Evolutionary conservation across 2,888 invertebrate species (phyloP), one percentile per base, ranked within the genome.

Genomic region (Rugalucina vietnamica): DNA sequence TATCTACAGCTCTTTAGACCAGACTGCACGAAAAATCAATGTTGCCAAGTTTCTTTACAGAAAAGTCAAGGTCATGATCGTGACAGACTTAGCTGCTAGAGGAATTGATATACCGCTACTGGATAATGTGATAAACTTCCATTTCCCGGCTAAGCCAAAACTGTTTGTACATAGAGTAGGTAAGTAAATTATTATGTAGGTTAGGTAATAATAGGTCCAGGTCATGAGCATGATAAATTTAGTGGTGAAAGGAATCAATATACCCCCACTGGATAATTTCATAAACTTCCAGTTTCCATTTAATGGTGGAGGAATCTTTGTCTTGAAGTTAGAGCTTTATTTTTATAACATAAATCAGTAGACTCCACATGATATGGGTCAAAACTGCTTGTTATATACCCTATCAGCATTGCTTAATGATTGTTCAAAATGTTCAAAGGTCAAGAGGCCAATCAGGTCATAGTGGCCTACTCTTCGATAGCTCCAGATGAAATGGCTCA

Each of bases 281-380:
- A 97, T 99, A 78, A 99, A 99, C 95, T 98, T 97, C 92, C 98
- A 99, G 96, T 99, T 99, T 94, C 99, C 99, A n/a, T n/a, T n/a
- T n/a, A n/a, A n/a, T n/a, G n/a, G n/a, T n/a, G n/a, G n/a, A n/a
- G n/a, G n/a, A n/a, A n/a, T n/a, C n/a, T n/a, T n/a, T n/a, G n/a
- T n/a, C n/a, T n/a, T n/a, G n/a, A n/a, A n/a, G n/a, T n/a, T n/a
- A n/a, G n/a, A n/a, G n/a, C n/a, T n/a, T n/a, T n/a, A n/a, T n/a
- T n/a, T n/a, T n/a, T n/a, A n/a, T n/a, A n/a, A n/a, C n/a, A n/a
- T n/a, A n/a, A n/a, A n/a, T n/a, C n/a, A n/a, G n/a, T n/a, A n/a
- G n/a, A n/a, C n/a, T n/a, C n/a, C n/a, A n/a, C n/a, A n/a, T n/a
- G n/a, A n/a, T n/a, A n/a, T n/a, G n/a, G n/a, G n/a, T n/a, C n/a